Percentiles rank a stretch among this genome's conserved stretches.
Evolutionary conservation across 2,888 invertebrate genomes (phyloP).

Genomic region (Lomographa bimaculata): DNA sequence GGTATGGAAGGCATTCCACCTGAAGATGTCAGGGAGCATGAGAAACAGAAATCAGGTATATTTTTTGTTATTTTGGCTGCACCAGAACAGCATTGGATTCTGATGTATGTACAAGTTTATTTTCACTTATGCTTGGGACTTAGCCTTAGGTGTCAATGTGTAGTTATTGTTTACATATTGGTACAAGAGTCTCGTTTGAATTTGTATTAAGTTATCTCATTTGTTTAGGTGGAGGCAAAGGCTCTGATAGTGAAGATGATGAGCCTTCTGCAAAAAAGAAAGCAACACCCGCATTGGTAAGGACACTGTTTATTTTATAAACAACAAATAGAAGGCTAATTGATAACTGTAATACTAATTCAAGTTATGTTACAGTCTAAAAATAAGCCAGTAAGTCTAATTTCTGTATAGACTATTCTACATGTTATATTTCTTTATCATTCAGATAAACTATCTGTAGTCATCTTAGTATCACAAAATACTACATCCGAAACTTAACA

Average conservation of each 20-base stretch:
- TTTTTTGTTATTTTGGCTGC: constrained; percentile 39
- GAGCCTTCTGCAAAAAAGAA: constrained; percentile 91
- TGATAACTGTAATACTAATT: constrained; percentile 20
- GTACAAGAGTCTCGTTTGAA: no score
- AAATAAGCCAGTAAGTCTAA: constrained; percentile 16
- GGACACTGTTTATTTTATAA: constrained; percentile 21
- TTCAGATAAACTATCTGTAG: constrained; percentile 22
- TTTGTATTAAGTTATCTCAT: neutral
- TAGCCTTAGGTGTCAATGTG: constrained; percentile 62
- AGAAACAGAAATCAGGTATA: constrained; percentile 90
- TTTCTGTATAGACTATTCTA: constrained; percentile 8
- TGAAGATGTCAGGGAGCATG: constrained; percentile 97
- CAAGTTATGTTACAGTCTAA: constrained; percentile 25
- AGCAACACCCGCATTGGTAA: constrained; percentile 84
- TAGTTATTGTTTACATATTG: constrained; percentile 46
- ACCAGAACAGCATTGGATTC: constrained; percentile 57
- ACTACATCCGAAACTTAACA: constrained; percentile 18
- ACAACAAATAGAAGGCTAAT: constrained; percentile 4
- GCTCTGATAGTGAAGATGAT: constrained; percentile 92
- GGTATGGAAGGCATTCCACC: constrained; percentile 99
- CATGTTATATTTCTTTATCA: constrained; percentile 22
- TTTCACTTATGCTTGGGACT: constrained; percentile 62
- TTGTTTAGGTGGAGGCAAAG: constrained; percentile 85
- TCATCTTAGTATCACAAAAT: constrained; percentile 20
- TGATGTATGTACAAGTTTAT: constrained; percentile 70